Base-by-base conservation (phyloP, 2,113 vertebrate genomes). In the Cebidichthys violaceus region DNA sequence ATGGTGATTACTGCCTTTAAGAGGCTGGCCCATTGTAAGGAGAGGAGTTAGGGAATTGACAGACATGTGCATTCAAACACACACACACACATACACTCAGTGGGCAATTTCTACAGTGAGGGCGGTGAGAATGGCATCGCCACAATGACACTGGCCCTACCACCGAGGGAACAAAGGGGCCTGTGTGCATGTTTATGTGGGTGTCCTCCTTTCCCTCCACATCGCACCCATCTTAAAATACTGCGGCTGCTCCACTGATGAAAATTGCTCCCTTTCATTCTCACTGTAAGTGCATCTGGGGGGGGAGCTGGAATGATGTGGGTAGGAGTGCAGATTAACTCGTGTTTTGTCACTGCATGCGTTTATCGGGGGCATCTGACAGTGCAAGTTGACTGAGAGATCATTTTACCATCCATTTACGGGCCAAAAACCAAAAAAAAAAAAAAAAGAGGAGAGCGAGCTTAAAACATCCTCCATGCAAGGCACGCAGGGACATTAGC, bases 171-270 rank as follows among this genome's bases (percentile, higher is more conserved):
- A 93, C 88, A 92, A 93, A 91, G 83, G 70, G 55, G 50, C 69
- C 73, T 88, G 84, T 94, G 85, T 91, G 27, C 74, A 54, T 81
- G 79, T 68, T 72, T 68, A 65, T 57, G 60, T 69, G 54, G 59
- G 81, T 33, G 62, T 74, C 60, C 60, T 92, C 84, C 84, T 60
- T n/a, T 81, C 33, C 89, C 68, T 91, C 80, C 82, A 70, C 90
- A 87, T 92, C 59, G 15, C 90, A 91, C 84, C 82, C 89, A 87
- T 92, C 89, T 88, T 90, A 90, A 90, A 93, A 92, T 86, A 86
- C 86, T 80, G 89, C 22, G 82, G 83, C 90, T 83, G 76, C 84
- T 88, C 35, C 60, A 52, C 89, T 89, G 87, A 91, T 93, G 89
- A 90, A 91, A 92, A 93, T 82, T 89, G 76, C 86, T 86, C 79